phyloP scores from a whole-genome alignment of 2,888 invertebrate species.

The Diaprepes abbreviatus region DNA sequence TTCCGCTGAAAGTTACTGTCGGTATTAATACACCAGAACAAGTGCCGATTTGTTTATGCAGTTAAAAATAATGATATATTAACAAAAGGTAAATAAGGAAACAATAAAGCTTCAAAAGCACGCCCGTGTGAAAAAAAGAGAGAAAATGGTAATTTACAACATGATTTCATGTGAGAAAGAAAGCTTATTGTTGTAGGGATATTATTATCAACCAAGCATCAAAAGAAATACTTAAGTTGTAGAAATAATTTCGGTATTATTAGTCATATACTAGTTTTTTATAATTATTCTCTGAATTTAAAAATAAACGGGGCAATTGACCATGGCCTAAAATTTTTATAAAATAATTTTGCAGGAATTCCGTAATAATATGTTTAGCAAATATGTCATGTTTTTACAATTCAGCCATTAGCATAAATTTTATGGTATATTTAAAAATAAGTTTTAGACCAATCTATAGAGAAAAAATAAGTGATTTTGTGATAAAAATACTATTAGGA shows the following conservation, averaged over 20 bases:
- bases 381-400: no score
- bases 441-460: no score
- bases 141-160: background rate
- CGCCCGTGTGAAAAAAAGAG: constrained; percentile 3
- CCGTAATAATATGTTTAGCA: no score
- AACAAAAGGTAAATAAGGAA: constrained; percentile 12
- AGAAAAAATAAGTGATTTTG: no score
- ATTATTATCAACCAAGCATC: background rate
- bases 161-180: constrained; percentile 14
- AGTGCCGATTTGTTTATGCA: constrained; percentile 9
- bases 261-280: background rate
- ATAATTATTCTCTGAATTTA: background rate
- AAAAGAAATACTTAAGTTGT: constrained; percentile 9
- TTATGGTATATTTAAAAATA: no score
- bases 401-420: no score
- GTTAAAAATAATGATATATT: constrained; percentile 6
- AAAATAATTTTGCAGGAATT: no score
- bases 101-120: background rate
- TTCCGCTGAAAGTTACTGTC: background rate
- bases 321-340: background rate
- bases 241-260: constrained; percentile 6
- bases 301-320: background rate
- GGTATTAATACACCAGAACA: background rate
- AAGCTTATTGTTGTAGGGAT: background rate
- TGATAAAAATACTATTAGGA: no score